Evolutionary conservation across 2,113 vertebrate species (phyloP).

Genomic region (Chunga burmeisteri): DNA sequence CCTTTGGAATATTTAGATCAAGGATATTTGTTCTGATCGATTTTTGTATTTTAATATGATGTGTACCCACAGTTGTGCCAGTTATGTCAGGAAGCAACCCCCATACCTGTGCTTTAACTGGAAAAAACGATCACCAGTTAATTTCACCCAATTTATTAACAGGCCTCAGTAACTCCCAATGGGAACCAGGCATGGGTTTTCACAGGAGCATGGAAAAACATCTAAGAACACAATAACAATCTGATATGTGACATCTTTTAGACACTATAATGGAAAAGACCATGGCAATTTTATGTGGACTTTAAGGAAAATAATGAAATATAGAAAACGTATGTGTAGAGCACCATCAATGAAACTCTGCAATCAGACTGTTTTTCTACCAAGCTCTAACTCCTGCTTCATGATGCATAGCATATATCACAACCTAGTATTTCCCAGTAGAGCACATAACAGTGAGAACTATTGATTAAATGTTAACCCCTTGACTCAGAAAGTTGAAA

Average conservation of each 20-base stretch:
- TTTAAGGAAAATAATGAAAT: constrained; percentile 41
- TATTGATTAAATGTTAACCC: constrained; percentile 60
- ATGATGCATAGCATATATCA: constrained; percentile 24
- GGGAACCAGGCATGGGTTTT: background rate
- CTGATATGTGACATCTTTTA: constrained; percentile 2
- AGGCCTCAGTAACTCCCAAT: background rate
- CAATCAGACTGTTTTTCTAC: constrained; percentile 40
- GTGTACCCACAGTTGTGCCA: background rate
- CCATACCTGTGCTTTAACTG: background rate
- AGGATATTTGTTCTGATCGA: background rate
- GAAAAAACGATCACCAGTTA: background rate
- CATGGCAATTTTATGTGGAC: background rate
- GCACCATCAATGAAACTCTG: constrained; percentile 17
- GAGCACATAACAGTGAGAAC: constrained; percentile 7
- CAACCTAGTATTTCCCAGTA: constrained; percentile 39
- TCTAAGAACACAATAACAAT: background rate
- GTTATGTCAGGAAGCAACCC: background rate
- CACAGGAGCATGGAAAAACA: background rate
- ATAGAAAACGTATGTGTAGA: constrained; percentile 3
- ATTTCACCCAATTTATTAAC: constrained; percentile 25
- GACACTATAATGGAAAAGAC: constrained; percentile 8
- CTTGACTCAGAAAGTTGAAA: constrained; percentile 28
- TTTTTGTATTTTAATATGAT: background rate
- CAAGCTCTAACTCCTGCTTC: constrained; percentile 29
- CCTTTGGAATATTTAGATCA: background rate